Evolutionary conservation across 1,140 invertebrate genomes (phyloP).

Genomic region (Pseudomyrmex dendroicus): DNA sequence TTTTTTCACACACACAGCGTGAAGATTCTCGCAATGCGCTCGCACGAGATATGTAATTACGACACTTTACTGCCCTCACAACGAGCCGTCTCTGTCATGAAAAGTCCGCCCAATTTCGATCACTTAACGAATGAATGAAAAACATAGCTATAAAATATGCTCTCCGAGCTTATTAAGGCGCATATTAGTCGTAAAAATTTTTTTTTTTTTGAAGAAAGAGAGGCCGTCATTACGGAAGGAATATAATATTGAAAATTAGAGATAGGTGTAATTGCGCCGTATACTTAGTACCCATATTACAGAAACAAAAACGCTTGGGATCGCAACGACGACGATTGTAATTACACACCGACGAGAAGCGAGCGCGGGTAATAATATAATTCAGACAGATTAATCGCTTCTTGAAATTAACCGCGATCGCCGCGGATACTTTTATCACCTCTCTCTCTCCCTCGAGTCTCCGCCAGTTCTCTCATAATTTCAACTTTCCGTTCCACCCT

Average conservation of each 20-base stretch:
- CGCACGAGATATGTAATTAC: conserved; percentile 28
- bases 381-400: conserved; percentile 61
- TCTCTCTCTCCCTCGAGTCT: background rate
- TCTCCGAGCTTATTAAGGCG: background rate
- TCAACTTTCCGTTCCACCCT: conserved; percentile 21
- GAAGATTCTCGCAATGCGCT: background rate
- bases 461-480: conserved; percentile 26
- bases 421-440: conserved; percentile 47
- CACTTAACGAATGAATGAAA: background rate
- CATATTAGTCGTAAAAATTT: no score
- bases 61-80: background rate
- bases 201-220: background rate
- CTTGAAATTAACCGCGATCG: conserved; percentile 46
- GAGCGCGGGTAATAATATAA: conserved; percentile 53
- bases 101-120: background rate
- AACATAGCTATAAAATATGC: background rate
- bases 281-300: background rate
- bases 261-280: background rate
- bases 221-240: background rate
- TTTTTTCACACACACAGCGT: no score
- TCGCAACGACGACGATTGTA: conserved; percentile 19
- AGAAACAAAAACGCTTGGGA: conserved; percentile 14
- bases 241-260: conserved; percentile 2
- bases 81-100: background rate
- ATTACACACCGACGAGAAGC: conserved; percentile 51